phyloP scores from a whole-genome alignment of 2,888 invertebrate genomes.

The Platerodrilus igneus region DNA sequence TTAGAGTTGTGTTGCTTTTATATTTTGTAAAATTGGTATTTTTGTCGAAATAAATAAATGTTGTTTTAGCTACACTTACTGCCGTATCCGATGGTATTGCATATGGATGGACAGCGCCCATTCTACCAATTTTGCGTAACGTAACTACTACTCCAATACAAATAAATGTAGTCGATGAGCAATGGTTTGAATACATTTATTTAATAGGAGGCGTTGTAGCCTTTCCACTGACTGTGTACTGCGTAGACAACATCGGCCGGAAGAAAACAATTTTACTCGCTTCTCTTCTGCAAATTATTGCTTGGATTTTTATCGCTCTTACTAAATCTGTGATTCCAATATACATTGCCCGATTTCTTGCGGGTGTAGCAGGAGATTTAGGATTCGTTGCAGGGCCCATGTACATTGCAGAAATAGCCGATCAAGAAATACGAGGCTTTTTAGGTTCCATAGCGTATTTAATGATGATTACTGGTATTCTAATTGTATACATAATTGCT shows the following conservation, averaged over 20 bases:
- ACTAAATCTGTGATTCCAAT: constrained; percentile 37
- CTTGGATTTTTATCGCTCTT: constrained; percentile 41
- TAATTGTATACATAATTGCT: constrained; percentile 41
- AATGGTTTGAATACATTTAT: constrained; percentile 34
- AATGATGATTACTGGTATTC: constrained; percentile 43
- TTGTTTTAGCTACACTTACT: constrained; percentile 38
- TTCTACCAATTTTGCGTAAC: constrained; percentile 39
- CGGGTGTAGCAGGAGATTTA: constrained; percentile 43
- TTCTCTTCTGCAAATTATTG: constrained; percentile 35
- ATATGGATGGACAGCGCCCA: constrained; percentile 44
- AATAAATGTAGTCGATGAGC: constrained; percentile 31
- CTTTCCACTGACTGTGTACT: constrained; percentile 31
- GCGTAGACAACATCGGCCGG: constrained; percentile 1
- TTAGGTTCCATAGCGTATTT: constrained; percentile 43
- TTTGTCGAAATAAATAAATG: constrained; percentile 5
- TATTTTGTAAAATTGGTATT: no score
- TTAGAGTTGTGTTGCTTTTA: no score
- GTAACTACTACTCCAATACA: constrained; percentile 34
- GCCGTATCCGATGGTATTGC: constrained; percentile 45
- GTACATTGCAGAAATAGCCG: constrained; percentile 45
- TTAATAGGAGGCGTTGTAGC: constrained; percentile 36
- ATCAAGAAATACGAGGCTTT: constrained; percentile 43
- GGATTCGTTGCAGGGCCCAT: constrained; percentile 45
- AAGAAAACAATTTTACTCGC: constrained; percentile 38
- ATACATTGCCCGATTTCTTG: constrained; percentile 40